These are phyloP conservation scores for Galeopsomyia nigrocyanea DNA, from an alignment of 2,888 invertebrate species.

Conservation along the genomic window DNA sequence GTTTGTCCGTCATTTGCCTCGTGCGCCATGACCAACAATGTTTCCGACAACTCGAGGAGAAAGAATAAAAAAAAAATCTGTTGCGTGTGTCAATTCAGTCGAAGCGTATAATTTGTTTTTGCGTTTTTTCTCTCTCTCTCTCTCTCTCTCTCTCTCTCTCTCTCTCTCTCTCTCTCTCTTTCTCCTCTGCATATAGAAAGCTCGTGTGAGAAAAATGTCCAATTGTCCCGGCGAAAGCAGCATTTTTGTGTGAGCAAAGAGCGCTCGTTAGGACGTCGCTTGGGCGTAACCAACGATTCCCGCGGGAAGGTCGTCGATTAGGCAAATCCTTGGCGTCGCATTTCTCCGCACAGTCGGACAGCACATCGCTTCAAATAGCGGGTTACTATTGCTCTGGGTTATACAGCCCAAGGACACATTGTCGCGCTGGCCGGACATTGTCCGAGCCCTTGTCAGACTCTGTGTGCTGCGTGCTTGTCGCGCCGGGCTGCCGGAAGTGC, in stretches of 20 bases:
- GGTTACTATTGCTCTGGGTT: slow-evolving; percentile 27
- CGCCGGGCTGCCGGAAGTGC: slow-evolving; percentile 60
- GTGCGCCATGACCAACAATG: neutral
- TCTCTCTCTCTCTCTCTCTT: neutral
- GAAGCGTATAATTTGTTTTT: slow-evolving; percentile 6
- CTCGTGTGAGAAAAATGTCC: too few relatives aligned
- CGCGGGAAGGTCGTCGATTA: slow-evolving; percentile 27
- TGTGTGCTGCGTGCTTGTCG: slow-evolving; percentile 49
- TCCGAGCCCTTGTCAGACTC: slow-evolving; percentile 34
- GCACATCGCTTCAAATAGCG: neutral
- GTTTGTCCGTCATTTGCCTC: neutral
- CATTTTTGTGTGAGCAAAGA: neutral
- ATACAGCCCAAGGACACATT: slow-evolving; percentile 51
- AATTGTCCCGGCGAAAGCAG: too few relatives aligned
- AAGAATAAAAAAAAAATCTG: neutral
- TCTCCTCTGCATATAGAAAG: too few relatives aligned
- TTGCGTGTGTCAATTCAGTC: neutral
- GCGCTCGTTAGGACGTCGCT: slow-evolving; percentile 29
- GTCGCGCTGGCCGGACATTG: slow-evolving; percentile 59
- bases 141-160: neutral
- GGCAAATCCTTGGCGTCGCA: slow-evolving; percentile 14
- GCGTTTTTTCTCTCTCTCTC: slow-evolving; percentile 7
- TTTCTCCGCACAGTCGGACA: slow-evolving; percentile 1
- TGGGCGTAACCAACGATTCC: slow-evolving; percentile 30
- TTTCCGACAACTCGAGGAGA: too few relatives aligned